Percentiles rank a stretch among this genome's conserved stretches.
Evolutionary conservation across 2,888 invertebrate species (phyloP).

Genomic region (Tipula helvola): DNA sequence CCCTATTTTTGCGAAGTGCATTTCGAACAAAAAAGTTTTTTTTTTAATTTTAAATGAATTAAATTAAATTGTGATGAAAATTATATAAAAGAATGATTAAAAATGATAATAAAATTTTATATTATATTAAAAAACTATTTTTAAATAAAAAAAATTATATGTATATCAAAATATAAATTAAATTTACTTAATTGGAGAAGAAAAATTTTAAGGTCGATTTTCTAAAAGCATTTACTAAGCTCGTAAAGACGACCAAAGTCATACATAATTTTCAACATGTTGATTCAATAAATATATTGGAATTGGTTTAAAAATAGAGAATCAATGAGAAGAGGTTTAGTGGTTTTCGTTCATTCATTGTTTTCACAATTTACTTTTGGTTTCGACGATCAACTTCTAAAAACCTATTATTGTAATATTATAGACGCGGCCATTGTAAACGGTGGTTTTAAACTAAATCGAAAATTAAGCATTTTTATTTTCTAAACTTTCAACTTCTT

Average conservation of each 20-base stretch:
- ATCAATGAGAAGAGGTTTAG: too few species aligned
- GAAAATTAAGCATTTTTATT: too few species aligned
- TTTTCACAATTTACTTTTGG: too few species aligned
- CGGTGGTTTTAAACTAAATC: too few species aligned
- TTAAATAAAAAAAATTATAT: not conserved
- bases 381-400: too few species aligned
- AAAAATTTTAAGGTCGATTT: not conserved
- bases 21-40: not conserved
- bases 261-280: not conserved
- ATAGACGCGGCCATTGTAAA: too few species aligned
- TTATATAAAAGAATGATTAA: not conserved
- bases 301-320: too few species aligned
- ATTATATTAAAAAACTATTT: not conserved
- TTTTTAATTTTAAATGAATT: not conserved
- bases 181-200: not conserved
- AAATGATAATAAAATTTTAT: constrained; percentile 4
- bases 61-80: not conserved
- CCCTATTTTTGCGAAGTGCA: not conserved
- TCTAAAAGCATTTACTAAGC: not conserved
- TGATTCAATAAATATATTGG: not conserved
- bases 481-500: too few species aligned
- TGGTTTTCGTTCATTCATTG: too few species aligned
- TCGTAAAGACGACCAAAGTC: not conserved
- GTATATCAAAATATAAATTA: not conserved
- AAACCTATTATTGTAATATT: too few species aligned